Evolutionary conservation across 1,140 invertebrate species (phyloP).

Genomic region (Meloidogyne floridensis): DNA sequence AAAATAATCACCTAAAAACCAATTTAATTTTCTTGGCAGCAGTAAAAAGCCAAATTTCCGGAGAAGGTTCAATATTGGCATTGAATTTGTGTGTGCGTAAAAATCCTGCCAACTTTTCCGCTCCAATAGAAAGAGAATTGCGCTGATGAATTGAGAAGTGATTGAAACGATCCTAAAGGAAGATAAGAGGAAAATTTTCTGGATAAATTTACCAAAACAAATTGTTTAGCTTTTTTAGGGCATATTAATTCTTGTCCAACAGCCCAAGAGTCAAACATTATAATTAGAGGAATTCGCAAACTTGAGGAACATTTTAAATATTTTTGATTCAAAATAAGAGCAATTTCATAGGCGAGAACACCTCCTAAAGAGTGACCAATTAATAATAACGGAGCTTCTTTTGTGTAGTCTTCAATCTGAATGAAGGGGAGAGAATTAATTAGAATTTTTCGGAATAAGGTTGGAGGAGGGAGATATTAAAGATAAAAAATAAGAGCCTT

Average conservation of each 20-base stretch:
- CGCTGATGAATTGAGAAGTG: background rate
- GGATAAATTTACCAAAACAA: background rate
- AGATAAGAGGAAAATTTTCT: background rate
- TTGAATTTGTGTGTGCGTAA: background rate
- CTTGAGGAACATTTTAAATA: background rate
- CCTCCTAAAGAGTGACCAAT: conserved; percentile 57
- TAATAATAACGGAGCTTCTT: conserved; percentile 29
- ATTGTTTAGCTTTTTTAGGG: background rate
- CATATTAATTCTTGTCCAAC: background rate
- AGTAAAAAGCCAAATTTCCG: conserved; percentile 18
- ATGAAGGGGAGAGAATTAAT: conserved; percentile 16
- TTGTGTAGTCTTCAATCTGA: conserved; percentile 37
- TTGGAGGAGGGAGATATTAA: too few relatives aligned
- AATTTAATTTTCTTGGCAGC: background rate
- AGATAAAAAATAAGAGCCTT: too few relatives aligned
- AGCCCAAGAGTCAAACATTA: conserved; percentile 24
- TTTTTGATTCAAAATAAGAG: conserved; percentile 34
- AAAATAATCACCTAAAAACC: conserved; percentile 1
- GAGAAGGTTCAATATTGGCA: background rate
- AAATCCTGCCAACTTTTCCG: background rate
- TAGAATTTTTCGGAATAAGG: background rate
- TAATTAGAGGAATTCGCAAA: background rate
- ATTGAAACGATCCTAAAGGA: background rate
- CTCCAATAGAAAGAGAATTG: background rate
- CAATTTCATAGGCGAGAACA: conserved; percentile 47